Percentiles rank a stretch among this genome's conserved stretches.
Evolutionary conservation across 1,140 invertebrate genomes (phyloP).

Genomic region (Papilio polytes): DNA sequence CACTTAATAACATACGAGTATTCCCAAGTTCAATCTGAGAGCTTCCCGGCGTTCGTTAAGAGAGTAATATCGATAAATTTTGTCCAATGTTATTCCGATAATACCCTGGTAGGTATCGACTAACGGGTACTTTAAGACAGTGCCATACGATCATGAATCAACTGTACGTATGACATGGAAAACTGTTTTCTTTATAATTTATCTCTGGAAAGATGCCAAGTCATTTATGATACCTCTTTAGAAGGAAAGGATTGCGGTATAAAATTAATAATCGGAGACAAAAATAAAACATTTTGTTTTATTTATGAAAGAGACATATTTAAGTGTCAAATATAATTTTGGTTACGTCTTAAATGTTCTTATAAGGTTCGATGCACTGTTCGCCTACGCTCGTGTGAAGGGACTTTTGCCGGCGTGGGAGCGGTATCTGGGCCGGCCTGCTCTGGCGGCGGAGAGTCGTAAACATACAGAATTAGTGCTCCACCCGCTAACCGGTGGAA

Average conservation of each 20-base stretch:
- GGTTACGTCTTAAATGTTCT: conserved; percentile 20
- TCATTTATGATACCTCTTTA: neutral
- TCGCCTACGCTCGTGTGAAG: conserved; percentile 56
- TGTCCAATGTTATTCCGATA: conserved; percentile 55
- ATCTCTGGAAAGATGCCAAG: neutral
- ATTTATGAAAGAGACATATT: neutral
- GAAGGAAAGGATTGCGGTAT: conserved; percentile 8
- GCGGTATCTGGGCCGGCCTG: conserved; percentile 65
- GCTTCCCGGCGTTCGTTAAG: conserved; percentile 46
- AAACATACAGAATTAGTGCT: conserved; percentile 76
- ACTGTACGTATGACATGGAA: neutral
- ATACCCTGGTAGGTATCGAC: conserved; percentile 48
- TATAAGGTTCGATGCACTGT: conserved; percentile 49
- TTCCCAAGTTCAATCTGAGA: conserved; percentile 49
- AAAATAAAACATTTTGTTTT: conserved; percentile 7
- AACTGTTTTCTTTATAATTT: neutral
- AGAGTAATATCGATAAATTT: conserved; percentile 55
- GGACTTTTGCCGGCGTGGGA: conserved; percentile 71
- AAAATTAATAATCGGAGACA: conserved; percentile 5
- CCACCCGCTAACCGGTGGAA: conserved; percentile 61
- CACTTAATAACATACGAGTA: conserved; percentile 49
- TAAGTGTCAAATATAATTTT: conserved; percentile 10
- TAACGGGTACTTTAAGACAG: conserved; percentile 41
- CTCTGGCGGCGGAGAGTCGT: conserved; percentile 66
- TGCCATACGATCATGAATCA: conserved; percentile 41